Percentiles rank a stretch among this genome's conserved stretches.
Conservation (phyloP, 53 echinoderm and acorn worm genomes). For the Patiria pectinifera region DNA sequence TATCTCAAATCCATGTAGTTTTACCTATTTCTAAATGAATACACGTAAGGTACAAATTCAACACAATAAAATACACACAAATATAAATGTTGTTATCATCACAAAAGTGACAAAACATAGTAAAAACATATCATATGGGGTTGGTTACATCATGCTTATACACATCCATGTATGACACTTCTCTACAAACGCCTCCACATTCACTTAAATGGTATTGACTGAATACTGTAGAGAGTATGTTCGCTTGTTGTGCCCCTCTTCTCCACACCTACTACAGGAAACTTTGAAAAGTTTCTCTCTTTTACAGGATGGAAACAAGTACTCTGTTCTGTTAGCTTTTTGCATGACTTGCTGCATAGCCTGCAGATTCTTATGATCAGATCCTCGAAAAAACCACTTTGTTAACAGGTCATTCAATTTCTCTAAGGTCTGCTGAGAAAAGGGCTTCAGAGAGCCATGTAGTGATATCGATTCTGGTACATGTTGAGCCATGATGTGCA, state of each 20-base stretch:
- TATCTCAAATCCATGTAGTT: too few species aligned
- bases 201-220: not conserved
- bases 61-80: too few species aligned
- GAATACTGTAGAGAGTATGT: not conserved
- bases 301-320: not conserved
- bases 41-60: too few species aligned
- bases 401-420: conserved; percentile 18
- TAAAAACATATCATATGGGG: too few species aligned
- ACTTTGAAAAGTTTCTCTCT: not conserved
- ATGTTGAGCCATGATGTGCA: too few species aligned
- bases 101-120: too few species aligned
- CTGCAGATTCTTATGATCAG: conserved; percentile 21
- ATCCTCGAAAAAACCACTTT: conserved; percentile 31
- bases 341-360: conserved; percentile 32
- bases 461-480: conserved; percentile 16
- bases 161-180: too few species aligned
- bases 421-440: conserved; percentile 42
- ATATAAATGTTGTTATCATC: too few species aligned
- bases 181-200: too few species aligned
- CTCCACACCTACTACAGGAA: not conserved
- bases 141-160: too few species aligned
- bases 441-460: conserved; percentile 1
- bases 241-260: conserved; percentile 18
- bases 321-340: conserved; percentile 24
- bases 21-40: too few species aligned